Conservation (phyloP, 64 coral and sea anemone genomes). For the Actinia equina region DNA sequence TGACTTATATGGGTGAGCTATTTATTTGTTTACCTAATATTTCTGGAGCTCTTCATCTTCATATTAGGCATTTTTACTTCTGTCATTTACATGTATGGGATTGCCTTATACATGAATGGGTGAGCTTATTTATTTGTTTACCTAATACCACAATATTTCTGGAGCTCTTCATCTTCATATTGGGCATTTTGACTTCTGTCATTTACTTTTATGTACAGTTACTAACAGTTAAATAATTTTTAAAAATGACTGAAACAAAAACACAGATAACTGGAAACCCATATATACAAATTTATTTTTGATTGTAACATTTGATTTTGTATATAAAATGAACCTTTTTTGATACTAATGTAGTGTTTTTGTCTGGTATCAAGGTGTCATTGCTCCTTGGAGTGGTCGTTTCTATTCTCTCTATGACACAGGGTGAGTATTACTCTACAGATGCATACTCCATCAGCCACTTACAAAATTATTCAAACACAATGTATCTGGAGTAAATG, state of each 20-base stretch:
- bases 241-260: neutral
- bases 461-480: too few relatives aligned
- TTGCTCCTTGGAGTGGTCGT: conserved; percentile 96
- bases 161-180: too few relatives aligned
- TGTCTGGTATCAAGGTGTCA: conserved; percentile 49
- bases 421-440: conserved; percentile 51
- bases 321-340: neutral
- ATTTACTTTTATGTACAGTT: too few relatives aligned
- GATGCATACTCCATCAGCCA: neutral
- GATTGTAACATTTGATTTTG: neutral
- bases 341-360: neutral
- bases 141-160: too few relatives aligned
- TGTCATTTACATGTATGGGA: too few relatives aligned
- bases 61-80: too few relatives aligned
- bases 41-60: too few relatives aligned
- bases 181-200: too few relatives aligned
- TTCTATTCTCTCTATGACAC: conserved; percentile 98
- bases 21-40: neutral
- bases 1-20: conserved; percentile 86
- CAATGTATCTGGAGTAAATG: neutral
- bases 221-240: too few relatives aligned
- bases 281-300: neutral
- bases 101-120: too few relatives aligned
- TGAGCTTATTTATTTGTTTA: too few relatives aligned
- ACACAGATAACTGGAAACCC: too few relatives aligned